These are phyloP conservation scores for Syngnathus acus DNA, from an alignment of 2,797 vertebrate species.

Conservation along the genomic window DNA sequence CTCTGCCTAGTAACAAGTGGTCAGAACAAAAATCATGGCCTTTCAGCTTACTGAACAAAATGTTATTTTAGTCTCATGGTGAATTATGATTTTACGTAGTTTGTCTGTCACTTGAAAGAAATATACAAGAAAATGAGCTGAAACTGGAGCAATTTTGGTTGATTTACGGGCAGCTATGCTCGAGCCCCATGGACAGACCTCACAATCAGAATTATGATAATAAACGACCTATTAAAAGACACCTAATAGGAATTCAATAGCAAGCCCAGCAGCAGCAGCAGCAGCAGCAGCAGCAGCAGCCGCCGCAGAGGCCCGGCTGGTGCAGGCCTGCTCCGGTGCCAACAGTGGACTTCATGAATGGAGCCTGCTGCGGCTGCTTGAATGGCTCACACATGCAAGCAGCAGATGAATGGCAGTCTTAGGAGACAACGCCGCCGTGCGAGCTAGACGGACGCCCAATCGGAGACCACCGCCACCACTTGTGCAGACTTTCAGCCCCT, in stretches of 20 bases:
- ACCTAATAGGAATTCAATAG: constrained; percentile 58
- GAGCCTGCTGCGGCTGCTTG: constrained; percentile 45
- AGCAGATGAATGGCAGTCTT: constrained; percentile 46
- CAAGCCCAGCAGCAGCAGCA: neutral
- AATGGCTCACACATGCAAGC: constrained; percentile 48
- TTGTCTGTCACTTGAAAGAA: too few species aligned
- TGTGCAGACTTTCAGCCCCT: constrained; percentile 17
- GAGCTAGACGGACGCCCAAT: constrained; percentile 2
- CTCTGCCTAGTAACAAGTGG: neutral
- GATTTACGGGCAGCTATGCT: too few species aligned
- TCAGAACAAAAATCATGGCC: neutral
- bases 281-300: neutral
- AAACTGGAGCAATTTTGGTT: too few species aligned
- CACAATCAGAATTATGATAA: too few species aligned
- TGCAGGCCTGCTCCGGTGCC: constrained; percentile 39
- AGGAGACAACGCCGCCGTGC: constrained; percentile 1
- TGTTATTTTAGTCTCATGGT: too few species aligned
- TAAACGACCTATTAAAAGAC: constrained; percentile 11
- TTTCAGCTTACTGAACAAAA: neutral
- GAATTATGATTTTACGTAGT: too few species aligned
- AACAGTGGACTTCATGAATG: constrained; percentile 63
- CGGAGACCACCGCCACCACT: neutral
- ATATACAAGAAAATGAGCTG: too few species aligned
- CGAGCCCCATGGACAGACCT: too few species aligned
- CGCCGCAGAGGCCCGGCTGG: constrained; percentile 16